phyloP scores from a whole-genome alignment of 2,113 vertebrate species.

The Ictalurus furcatus region DNA sequence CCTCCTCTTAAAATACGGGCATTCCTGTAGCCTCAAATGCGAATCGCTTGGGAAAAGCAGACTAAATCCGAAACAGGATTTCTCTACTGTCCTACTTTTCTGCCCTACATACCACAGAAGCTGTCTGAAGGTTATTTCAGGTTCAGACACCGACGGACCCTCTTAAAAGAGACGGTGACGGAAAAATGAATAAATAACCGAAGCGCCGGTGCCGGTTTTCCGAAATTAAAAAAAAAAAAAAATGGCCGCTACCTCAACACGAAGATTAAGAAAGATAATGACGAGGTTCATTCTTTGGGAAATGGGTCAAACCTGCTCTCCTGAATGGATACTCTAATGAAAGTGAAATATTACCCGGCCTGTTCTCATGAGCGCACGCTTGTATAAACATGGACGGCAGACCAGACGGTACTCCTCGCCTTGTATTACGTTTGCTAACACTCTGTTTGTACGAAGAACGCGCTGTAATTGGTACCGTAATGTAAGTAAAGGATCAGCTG shows the following conservation, averaged over 20 bases:
- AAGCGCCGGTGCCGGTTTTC: not conserved
- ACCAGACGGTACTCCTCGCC: not conserved
- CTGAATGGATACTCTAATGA: not conserved
- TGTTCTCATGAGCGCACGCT: not conserved
- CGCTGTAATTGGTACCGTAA: not conserved
- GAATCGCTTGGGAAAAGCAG: not conserved
- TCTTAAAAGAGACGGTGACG: not conserved
- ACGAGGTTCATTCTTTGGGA: not conserved
- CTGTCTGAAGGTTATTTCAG: not conserved
- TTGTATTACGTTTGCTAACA: constrained; percentile 4
- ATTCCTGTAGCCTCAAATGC: not conserved
- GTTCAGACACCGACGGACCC: not conserved
- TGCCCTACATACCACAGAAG: not conserved
- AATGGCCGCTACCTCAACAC: not conserved
- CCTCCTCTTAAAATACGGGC: not conserved
- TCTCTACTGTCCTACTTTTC: constrained; percentile 12
- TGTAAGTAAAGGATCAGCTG: constrained; percentile 12
- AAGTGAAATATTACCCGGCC: not conserved
- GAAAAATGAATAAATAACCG: not conserved
- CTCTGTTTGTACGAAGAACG: constrained; percentile 2
- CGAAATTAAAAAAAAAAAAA: not conserved
- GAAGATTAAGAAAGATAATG: not conserved
- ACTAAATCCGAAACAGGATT: not conserved
- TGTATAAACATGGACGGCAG: constrained; percentile 9
- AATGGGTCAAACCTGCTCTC: not conserved